A percentile compares a stretch with the other conserved stretches of the same genome.
These are phyloP conservation scores for Lasioglossum baleicum DNA, from an alignment of 1,140 invertebrate species.

Conservation along the genomic window DNA sequence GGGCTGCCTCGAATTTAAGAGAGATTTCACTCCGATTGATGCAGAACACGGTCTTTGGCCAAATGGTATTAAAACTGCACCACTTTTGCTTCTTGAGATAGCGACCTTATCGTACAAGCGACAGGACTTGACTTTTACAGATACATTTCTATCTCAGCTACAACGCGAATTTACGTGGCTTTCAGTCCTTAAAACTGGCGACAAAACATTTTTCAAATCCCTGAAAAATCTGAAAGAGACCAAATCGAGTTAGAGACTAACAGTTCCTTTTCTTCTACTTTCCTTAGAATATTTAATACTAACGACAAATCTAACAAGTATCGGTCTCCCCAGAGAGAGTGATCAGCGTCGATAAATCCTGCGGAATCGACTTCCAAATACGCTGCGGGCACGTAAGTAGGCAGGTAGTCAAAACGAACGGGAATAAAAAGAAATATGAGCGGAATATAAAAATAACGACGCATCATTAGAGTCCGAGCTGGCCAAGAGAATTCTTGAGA, in stretches of 20 bases:
- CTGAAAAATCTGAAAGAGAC: too few species aligned
- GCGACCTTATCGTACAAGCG: too few species aligned
- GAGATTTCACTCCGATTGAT: not conserved
- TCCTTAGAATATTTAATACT: not conserved
- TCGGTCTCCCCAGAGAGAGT: not conserved
- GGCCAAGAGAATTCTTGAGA: slow-evolving; percentile 15
- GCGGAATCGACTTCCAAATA: slow-evolving; percentile 21
- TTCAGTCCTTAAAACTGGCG: too few species aligned
- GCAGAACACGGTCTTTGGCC: too few species aligned
- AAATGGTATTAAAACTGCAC: too few species aligned
- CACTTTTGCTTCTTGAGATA: too few species aligned
- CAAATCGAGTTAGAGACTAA: too few species aligned
- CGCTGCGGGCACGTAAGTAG: slow-evolving; percentile 7
- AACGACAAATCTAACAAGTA: not conserved
- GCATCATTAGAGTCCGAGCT: slow-evolving; percentile 22
- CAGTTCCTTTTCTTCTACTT: too few species aligned
- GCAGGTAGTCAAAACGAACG: slow-evolving; percentile 25
- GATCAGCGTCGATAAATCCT: slow-evolving; percentile 17
- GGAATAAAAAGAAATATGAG: slow-evolving; percentile 2
- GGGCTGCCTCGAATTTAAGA: not conserved
- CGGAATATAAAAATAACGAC: slow-evolving; percentile 42
- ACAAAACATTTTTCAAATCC: too few species aligned
- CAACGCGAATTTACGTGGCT: too few species aligned
- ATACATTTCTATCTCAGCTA: too few species aligned
- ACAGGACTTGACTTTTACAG: too few species aligned